Percentiles rank a stretch among this genome's conserved stretches.
These are phyloP conservation scores for Melangyna quadrimaculata DNA, from an alignment of 2,888 invertebrate genomes.

Conservation along the genomic window DNA sequence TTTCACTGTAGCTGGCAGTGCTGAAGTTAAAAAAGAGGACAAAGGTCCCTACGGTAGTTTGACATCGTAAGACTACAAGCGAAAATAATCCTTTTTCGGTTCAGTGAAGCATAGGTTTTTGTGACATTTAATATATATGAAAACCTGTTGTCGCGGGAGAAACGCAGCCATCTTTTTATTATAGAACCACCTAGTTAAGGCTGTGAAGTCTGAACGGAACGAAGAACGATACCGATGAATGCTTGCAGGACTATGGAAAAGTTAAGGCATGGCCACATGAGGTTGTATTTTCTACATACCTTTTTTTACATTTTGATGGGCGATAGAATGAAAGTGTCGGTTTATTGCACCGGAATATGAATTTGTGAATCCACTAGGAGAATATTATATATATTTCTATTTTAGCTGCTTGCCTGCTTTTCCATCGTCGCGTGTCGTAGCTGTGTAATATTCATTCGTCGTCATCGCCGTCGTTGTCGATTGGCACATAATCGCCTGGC, in stretches of 20 bases:
- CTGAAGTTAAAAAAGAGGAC: background rate
- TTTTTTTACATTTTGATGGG: background rate
- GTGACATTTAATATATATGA: slow-evolving; percentile 65
- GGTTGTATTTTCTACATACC: background rate
- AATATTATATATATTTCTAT: slow-evolving; percentile 60
- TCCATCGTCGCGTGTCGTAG: background rate
- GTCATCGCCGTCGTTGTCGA: background rate
- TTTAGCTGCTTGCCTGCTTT: slow-evolving; percentile 16
- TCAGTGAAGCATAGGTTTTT: slow-evolving; percentile 67
- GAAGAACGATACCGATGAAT: background rate
- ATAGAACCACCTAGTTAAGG: background rate
- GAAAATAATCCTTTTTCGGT: slow-evolving; percentile 66
- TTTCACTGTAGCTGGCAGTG: background rate
- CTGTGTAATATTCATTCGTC: slow-evolving; percentile 8
- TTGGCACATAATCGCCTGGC: background rate
- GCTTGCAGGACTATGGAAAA: background rate
- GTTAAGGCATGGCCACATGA: background rate
- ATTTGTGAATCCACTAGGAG: slow-evolving; percentile 59
- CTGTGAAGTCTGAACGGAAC: background rate
- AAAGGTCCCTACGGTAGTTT: slow-evolving; percentile 24
- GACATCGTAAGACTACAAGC: slow-evolving; percentile 50
- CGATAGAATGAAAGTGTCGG: slow-evolving; percentile 40
- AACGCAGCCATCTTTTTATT: slow-evolving; percentile 18
- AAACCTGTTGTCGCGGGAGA: slow-evolving; percentile 51
- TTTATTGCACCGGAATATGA: slow-evolving; percentile 62